phyloP scores from a whole-genome alignment of 2,113 vertebrate genomes.

The Menura novaehollandiae region DNA sequence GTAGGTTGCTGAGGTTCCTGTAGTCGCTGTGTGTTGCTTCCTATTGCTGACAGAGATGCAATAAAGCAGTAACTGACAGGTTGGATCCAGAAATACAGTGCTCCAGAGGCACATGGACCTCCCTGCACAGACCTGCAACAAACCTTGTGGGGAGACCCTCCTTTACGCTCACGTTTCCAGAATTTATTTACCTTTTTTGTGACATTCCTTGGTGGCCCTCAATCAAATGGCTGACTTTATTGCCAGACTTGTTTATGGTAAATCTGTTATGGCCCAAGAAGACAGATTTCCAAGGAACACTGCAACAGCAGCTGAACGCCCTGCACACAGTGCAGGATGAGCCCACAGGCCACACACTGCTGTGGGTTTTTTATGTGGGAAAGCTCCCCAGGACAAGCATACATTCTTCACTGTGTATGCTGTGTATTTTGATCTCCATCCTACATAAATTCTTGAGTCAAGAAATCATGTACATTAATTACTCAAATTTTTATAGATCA shows the following conservation, averaged over 20 bases:
- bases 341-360: neutral
- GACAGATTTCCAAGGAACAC: neutral
- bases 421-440: slow-evolving; percentile 76
- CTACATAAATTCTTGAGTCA: slow-evolving; percentile 57
- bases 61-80: neutral
- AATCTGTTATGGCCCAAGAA: neutral
- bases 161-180: neutral
- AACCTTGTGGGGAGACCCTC: neutral
- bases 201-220: neutral
- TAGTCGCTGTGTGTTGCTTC: neutral
- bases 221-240: neutral
- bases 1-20: neutral
- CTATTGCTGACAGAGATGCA: neutral
- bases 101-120: neutral
- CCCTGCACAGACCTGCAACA: neutral
- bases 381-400: neutral
- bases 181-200: neutral
- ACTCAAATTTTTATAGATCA: slow-evolving; percentile 50
- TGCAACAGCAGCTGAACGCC: neutral
- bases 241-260: neutral
- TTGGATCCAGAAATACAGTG: neutral
- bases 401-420: slow-evolving; percentile 63
- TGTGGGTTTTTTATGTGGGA: neutral
- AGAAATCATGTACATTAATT: slow-evolving; percentile 40
- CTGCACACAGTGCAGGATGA: neutral